Evolutionary conservation across 2,888 invertebrate species (phyloP), one percentile per base, ranked within the genome.

Genomic region (Hartigia nigra): DNA sequence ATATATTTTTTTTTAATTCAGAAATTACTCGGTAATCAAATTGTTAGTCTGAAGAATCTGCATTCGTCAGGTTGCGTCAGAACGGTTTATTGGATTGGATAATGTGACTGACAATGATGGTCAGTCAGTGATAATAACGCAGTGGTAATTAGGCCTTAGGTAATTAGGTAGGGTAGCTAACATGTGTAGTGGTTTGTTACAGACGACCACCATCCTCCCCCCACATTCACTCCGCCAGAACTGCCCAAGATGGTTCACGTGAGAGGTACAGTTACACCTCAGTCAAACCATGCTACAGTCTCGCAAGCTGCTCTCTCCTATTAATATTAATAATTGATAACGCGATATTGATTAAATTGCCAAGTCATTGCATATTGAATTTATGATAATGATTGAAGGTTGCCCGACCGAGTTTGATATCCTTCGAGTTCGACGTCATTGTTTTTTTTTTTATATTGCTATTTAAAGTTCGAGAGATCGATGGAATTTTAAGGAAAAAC

Each of bases 161-260:
- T 87, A 85, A 81, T 85, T 89, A 89, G 87, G 83, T 91, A 89
- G 91, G 87, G 89, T 91, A 91, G 91, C 90, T 91, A 91, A 91
- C 90, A 91, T 91, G 90, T 91, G 90, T 91, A 91, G 91, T 91
- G 90, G 89, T 92, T 92, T 92, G 95, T 97, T 97, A 95, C 97
- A 97, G 97, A 97, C 97, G 97, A 97, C 95, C 97, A 97, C 95
- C 97, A 97, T 95, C 97, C 97, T 95, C 97, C 97, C 95, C 97
- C 98, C 94, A 97, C 98, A 94, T 98, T 97, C 95, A 98, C 98
- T 94, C 98, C 98, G 95, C 98, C 98, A 95, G 98, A 98, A 96
- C 97, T 98, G 95, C 98, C 98, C 95, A 98, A 98, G 96, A 96
- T 97, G 96, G 97, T 97, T 95, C 97, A 97, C 96, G 96, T 97